These are phyloP conservation scores for Elysia crispata DNA, from an alignment of 2,888 invertebrate genomes.

Conservation along the genomic window DNA sequence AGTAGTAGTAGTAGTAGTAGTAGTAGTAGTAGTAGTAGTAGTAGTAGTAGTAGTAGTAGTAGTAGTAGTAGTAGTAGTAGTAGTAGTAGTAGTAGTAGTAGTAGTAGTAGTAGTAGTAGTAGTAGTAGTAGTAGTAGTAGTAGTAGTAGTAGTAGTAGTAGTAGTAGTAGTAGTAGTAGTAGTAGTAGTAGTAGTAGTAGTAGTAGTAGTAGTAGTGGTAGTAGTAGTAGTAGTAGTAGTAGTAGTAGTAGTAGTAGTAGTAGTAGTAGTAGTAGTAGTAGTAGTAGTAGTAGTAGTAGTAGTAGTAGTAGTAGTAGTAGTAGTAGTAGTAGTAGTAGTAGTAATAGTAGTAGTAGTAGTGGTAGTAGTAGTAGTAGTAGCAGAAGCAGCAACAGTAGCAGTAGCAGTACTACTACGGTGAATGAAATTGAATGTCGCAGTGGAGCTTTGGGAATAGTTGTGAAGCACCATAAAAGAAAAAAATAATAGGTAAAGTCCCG, in stretches of 20 bases:
- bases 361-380: too few species aligned
- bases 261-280: slow-evolving; percentile 10
- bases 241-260: neutral
- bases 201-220: neutral
- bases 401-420: too few species aligned
- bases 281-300: neutral
- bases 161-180: too few species aligned
- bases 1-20: neutral
- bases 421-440: too few species aligned
- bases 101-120: slow-evolving; percentile 9
- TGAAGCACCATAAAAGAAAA: too few species aligned
- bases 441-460: too few species aligned
- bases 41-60: neutral
- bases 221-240: neutral
- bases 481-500: too few species aligned
- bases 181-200: too few species aligned
- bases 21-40: neutral
- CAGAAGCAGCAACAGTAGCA: too few species aligned
- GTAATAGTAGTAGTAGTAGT: neutral
- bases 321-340: slow-evolving; percentile 21
- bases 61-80: neutral
- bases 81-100: slow-evolving; percentile 4
- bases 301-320: neutral
- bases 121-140: slow-evolving; percentile 9
- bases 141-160: neutral